Evolutionary conservation across 1,140 invertebrate species (phyloP), one percentile per base, ranked within the genome.

Genomic region (Amyelois transitella): DNA sequence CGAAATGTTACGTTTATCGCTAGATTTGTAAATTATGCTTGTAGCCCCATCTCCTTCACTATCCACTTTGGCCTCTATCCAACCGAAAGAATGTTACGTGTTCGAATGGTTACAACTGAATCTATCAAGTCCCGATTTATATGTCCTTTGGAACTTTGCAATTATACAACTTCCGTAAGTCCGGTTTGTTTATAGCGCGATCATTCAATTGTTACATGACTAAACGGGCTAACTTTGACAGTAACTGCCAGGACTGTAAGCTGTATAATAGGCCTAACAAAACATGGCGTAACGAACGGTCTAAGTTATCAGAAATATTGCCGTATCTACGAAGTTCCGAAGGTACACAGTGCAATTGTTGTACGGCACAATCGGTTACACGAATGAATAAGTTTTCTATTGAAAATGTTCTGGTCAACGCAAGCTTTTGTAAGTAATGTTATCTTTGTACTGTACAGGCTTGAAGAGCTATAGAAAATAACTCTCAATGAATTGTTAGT

Each of bases 181-280:
- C 21, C 43, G 18, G 38, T 44, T 57, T 57, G 55, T 57, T 49
- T 25, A 48, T 44, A 20, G 17, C 28, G 24, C 57, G 59, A 69
- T 69, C 58, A 61, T 62, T 62, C 54, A 56, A 24, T 53, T 44
- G 14, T 53, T 58, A 66, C 53, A 53, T 48, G 58, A 50, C 53
- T 55, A 51, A 68, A 72, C 62, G 51, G 63, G 14, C 51, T 45
- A 64, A 72, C 58, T 72, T 72, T 61, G 59, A 63, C 59, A 64
- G 48, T 72, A 66, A 72, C 62, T 66, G 58, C 60, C 38, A 45
- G 43, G 24, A 53, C 43, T 60, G 51, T 55, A 57, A 52, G 54
- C 57, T 24, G 45, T 48, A 21, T 48, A 38, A 55, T 48, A 57
- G 32, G 14, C 28, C 47, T 44, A 43, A 51, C 48, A 56, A 50